These are phyloP conservation scores for Spodoptera picta DNA, from an alignment of 2,888 invertebrate genomes.

Conservation along the genomic window DNA sequence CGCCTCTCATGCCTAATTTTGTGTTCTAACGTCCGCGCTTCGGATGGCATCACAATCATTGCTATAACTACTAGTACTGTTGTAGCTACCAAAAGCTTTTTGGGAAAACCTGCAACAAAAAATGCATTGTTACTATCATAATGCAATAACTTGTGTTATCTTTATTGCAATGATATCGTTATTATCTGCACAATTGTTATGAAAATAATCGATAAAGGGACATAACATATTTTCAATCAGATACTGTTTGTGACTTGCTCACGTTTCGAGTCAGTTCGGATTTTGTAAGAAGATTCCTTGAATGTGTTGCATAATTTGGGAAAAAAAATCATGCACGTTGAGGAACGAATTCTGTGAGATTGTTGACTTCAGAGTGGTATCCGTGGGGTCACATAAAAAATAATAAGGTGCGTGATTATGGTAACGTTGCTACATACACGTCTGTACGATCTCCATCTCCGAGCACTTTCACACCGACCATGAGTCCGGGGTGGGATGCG, in stretches of 20 bases:
- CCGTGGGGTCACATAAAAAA: constrained; percentile 83
- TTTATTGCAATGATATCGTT: constrained; percentile 17
- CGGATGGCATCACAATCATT: constrained; percentile 80
- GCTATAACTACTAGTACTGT: constrained; percentile 80
- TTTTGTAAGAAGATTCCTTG: constrained; percentile 41
- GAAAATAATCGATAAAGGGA: constrained; percentile 50
- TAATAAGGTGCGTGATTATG: constrained; percentile 83
- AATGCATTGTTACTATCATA: constrained; percentile 22
- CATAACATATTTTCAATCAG: constrained; percentile 32
- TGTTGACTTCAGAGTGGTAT: constrained; percentile 55
- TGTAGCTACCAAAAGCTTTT: constrained; percentile 87
- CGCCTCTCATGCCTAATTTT: constrained; percentile 75
- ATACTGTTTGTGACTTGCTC: constrained; percentile 34
- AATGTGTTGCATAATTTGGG: constrained; percentile 43
- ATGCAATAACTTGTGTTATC: constrained; percentile 19
- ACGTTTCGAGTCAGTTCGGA: constrained; percentile 40
- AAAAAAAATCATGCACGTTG: constrained; percentile 23
- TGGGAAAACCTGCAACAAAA: constrained; percentile 85
- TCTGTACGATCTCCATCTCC: constrained; percentile 75
- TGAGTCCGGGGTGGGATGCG: constrained; percentile 62
- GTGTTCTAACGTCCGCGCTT: constrained; percentile 74
- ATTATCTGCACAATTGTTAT: constrained; percentile 39
- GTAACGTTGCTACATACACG: constrained; percentile 62
- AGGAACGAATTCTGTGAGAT: constrained; percentile 33
- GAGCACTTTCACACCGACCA: constrained; percentile 75